Conservation (phyloP, 2,888 invertebrate species). For the Disparrhopalites patrizii region DNA sequence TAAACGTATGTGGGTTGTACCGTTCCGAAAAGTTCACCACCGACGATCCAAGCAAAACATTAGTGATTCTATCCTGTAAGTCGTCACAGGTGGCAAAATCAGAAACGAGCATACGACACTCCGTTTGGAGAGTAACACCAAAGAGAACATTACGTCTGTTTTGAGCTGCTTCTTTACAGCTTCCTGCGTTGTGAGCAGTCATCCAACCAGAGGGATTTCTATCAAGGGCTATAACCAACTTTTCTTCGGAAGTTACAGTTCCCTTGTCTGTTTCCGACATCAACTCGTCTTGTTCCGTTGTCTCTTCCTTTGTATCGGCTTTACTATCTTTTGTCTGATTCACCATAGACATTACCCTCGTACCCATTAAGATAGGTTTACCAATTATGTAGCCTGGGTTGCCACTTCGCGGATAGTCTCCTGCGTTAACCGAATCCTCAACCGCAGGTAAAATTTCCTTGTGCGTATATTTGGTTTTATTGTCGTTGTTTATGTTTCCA, state of each 20-base stretch:
- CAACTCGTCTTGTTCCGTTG: background rate
- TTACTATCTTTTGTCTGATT: background rate
- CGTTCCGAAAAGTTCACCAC: conserved; percentile 8
- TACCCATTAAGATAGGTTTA: conserved; percentile 61
- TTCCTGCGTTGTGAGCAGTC: conserved; percentile 32
- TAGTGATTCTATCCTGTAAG: conserved; percentile 51
- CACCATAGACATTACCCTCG: conserved; percentile 38
- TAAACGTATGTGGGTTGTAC: background rate
- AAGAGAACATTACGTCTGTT: conserved; percentile 16
- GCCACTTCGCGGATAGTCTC: conserved; percentile 59
- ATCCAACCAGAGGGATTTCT: conserved; percentile 32
- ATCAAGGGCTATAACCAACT: conserved; percentile 19
- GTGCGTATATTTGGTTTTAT: background rate
- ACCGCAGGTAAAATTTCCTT: conserved; percentile 11
- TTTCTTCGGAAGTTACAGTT: conserved; percentile 9
- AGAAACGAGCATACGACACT: conserved; percentile 8
- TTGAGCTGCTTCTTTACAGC: conserved; percentile 15
- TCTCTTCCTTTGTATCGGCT: background rate
- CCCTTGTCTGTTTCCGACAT: conserved; percentile 8
- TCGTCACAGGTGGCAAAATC: conserved; percentile 49
- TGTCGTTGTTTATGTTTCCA: conserved; percentile 22
- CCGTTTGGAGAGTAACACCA: conserved; percentile 16
- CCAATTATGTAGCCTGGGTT: conserved; percentile 70
- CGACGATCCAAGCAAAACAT: conserved; percentile 46
- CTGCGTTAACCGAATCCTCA: background rate